Conservation (phyloP, 1,140 invertebrate species). For the Pseudomyrmex dendroicus region DNA sequence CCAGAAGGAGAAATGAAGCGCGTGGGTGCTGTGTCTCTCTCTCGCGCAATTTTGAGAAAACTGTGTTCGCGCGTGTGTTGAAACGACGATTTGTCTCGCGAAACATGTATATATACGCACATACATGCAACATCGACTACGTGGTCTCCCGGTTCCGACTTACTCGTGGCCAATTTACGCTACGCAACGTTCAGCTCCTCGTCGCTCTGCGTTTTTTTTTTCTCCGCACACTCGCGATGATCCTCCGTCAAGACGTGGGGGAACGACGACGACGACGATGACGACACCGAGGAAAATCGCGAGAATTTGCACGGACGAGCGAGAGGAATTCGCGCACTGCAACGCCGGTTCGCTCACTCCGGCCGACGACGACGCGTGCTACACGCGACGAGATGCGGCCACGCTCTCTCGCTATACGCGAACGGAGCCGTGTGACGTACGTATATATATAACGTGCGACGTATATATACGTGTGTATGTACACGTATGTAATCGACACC, state of each 20-base stretch:
- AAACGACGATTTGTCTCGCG: too few species aligned
- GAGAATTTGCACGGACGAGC: neutral
- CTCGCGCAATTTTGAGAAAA: neutral
- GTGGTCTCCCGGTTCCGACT: too few species aligned
- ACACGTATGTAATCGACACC: slow-evolving; percentile 3
- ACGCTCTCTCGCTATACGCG: neutral
- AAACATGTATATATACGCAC: too few species aligned
- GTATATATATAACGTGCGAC: neutral
- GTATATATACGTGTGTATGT: neutral
- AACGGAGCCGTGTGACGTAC: neutral
- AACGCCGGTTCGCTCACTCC: slow-evolving; percentile 37
- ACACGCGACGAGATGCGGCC: slow-evolving; percentile 26
- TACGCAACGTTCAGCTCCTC: neutral
- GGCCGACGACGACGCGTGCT: slow-evolving; percentile 1
- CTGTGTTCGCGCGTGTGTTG: neutral
- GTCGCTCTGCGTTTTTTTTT: neutral
- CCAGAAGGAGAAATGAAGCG: too few species aligned
- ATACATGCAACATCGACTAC: too few species aligned
- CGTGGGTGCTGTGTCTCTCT: too few species aligned
- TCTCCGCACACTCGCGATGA: slow-evolving; percentile 7
- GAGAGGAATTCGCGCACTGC: neutral
- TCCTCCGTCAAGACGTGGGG: too few species aligned
- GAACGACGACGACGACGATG: too few species aligned
- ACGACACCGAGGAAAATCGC: neutral
- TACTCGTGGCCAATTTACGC: neutral